Base-by-base conservation (phyloP, 1,140 invertebrate species). In the Lepidostoma basale region DNA sequence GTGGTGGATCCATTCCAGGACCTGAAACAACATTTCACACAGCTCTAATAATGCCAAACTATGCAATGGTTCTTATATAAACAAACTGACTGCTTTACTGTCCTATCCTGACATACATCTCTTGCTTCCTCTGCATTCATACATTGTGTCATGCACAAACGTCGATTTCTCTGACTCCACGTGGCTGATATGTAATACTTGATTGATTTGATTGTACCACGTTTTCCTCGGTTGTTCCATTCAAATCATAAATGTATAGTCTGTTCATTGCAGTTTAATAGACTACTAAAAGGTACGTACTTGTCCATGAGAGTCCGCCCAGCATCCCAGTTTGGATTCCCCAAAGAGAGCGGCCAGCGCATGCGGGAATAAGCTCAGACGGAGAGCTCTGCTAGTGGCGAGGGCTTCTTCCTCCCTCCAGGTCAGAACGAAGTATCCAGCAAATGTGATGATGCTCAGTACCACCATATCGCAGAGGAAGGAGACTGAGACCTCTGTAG, bases 1-100 rank as follows among this genome's bases (percentile, higher is more conserved):
- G 52, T 81, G 73, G 75, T 80, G 76, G 42, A 85, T 71, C 82
- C 84, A 85, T 73, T 85, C 82, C 73, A 82, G 76, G 36, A 81
- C 70, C 81, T 83, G 68, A 63, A 79, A 77, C 66, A 6, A 45
- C 2, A 8, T 36, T 36, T 6, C 6, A 6, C 6, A 36, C n/a
- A 36, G 33, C 33, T 36, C n/a, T 6, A 8, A 8, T n/a, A 36
- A 36, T 36, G 33, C 33, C 6, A n/a, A 8, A 8, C 33, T 8
- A n/a, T 36, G 33, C 33, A 8, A 6, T 8, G 6, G 6, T 36
- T n/a, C n/a, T 36, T n/a, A 36, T 6, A 8, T 36, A n/a, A n/a
- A n/a, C n/a, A n/a, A n/a, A n/a, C n/a, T n/a, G n/a, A n/a, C n/a
- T n/a, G n/a, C n/a, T n/a, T n/a, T n/a, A n/a, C n/a, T n/a, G n/a